Base-by-base conservation (phyloP, 2,113 vertebrate genomes). In the Albula glossodonta region DNA sequence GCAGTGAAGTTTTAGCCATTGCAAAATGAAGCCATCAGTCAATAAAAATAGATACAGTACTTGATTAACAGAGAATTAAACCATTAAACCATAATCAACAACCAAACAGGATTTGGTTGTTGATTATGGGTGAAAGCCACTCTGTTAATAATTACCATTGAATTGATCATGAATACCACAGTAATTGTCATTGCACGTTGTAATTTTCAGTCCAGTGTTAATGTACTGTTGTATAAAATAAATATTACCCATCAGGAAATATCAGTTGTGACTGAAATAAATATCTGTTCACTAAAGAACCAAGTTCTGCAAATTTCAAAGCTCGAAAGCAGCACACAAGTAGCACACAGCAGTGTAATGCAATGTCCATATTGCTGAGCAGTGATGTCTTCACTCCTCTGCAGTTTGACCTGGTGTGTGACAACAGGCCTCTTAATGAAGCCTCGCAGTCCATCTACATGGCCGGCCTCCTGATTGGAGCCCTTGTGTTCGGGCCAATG, bases 391-490 rank as follows among this genome's bases (percentile, higher is more conserved):
- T 81, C 94, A 92, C 92, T 93, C 80, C 0, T 84, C 74, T 90
- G 80, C 90, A 98, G 97, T 98, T 98, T 87, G 87, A 96, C 92
- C 93, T 99, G 82, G 97, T 97, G 7, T 99, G 97, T 80, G 94
- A 96, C 10, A 93, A 86, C 60, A 94, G 92, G 85, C 25, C 92
- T 63, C 87, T 96, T 41, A 94, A 92, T 0, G 93, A 97, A 83
- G 94, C 95, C 11, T 96, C 96, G 0, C 97, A 97, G 90, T 96
- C 96, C 0, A 48, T 98, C 88, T 97, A 93, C 94, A 98, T 98
- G 97, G 12, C 89, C 0, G 97, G 97, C 0, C 93, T 99, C 22
- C 90, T 99, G 0, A 5, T 93, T 0, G 98, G 98, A 84, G 88
- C 96, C 0, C n/a, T 97, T 15, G 86, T 96, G 79, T 95, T 97